Conservation (phyloP, 2,797 vertebrate genomes). For the Setipinna tenuifilis region DNA sequence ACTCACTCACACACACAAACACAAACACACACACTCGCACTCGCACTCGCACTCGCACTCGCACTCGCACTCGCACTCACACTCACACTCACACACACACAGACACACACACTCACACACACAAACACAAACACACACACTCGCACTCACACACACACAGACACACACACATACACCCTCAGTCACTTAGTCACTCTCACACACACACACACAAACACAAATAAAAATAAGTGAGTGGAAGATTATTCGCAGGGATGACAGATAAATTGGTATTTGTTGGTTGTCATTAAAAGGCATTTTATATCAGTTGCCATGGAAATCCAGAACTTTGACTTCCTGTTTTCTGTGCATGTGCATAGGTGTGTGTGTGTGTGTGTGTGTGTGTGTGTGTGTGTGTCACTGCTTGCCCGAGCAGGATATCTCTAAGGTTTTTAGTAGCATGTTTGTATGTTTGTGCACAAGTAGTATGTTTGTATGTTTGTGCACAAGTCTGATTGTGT, state of each 20-base stretch:
- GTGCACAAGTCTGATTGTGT: neutral
- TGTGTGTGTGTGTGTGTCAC: slow-evolving; percentile 10
- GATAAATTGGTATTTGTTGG: slow-evolving; percentile 21
- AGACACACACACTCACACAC: neutral
- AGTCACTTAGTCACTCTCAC: too few species aligned
- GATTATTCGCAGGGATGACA: neutral
- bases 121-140: too few species aligned
- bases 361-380: neutral
- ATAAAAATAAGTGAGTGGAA: neutral
- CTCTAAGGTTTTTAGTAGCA: neutral
- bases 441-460: neutral
- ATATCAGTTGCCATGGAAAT: slow-evolving; percentile 28
- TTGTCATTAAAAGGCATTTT: neutral
- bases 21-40: too few species aligned
- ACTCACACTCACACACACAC: neutral
- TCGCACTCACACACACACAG: too few species aligned
- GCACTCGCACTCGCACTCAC: too few species aligned
- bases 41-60: too few species aligned
- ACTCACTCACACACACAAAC: too few species aligned
- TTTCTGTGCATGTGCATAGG: neutral
- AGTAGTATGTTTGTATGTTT: neutral
- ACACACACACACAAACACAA: neutral
- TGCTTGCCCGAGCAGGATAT: neutral
- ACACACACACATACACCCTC: neutral
- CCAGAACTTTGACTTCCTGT: slow-evolving; percentile 10